Evolutionary conservation across 1,140 invertebrate species (phyloP).

Genomic region (Drosophila nebulosa): DNA sequence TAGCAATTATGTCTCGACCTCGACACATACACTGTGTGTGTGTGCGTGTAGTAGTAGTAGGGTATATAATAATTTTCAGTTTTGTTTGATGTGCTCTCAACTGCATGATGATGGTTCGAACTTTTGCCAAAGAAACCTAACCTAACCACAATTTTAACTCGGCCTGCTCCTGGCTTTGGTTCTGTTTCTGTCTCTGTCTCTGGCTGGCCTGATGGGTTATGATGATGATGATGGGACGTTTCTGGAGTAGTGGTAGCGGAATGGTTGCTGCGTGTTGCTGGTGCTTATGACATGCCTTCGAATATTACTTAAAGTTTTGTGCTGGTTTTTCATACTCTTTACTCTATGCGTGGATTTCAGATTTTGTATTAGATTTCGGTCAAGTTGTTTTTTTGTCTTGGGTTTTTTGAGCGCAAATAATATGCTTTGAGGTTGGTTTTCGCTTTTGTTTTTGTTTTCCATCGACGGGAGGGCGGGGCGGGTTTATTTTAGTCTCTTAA

Average conservation of each 20-base stretch:
- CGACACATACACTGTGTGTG: constrained; percentile 34
- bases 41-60: constrained; percentile 31
- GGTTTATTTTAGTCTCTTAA: constrained; percentile 8
- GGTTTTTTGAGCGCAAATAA: constrained; percentile 52
- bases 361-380: constrained; percentile 43
- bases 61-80: constrained; percentile 60
- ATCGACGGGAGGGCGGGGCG: neutral
- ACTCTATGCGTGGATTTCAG: constrained; percentile 43
- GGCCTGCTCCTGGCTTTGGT: constrained; percentile 9
- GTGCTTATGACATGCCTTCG: constrained; percentile 43
- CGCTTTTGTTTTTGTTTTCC: too few species aligned
- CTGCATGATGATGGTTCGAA: constrained; percentile 65
- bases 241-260: neutral
- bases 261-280: constrained; percentile 9
- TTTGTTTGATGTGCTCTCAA: constrained; percentile 78
- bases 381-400: constrained; percentile 51
- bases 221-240: constrained; percentile 12
- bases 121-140: constrained; percentile 69
- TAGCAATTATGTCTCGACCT: constrained; percentile 78
- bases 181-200: too few species aligned
- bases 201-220: neutral
- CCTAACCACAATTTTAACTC: constrained; percentile 68
- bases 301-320: constrained; percentile 64
- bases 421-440: constrained; percentile 30
- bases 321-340: constrained; percentile 52